A percentile compares a stretch with the other conserved stretches of the same genome.
Evolutionary conservation across 2,888 invertebrate genomes (phyloP).

Genomic region (Spodoptera picta): DNA sequence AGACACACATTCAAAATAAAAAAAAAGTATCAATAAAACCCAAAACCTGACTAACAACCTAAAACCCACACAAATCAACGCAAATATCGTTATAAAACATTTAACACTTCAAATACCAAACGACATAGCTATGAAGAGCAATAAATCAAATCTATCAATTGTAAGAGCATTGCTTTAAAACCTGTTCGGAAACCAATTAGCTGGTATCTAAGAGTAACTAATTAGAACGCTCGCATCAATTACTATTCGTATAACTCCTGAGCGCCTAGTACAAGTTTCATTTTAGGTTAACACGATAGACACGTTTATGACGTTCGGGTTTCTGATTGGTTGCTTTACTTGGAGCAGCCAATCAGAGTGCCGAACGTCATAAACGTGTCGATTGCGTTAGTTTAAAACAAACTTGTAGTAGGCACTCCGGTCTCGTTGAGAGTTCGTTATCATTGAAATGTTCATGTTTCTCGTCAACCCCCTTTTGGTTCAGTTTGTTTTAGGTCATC

Average conservation of each 20-base stretch:
- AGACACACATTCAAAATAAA: no score
- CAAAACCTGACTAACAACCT: constrained; percentile 7
- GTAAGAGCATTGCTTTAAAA: constrained; percentile 43
- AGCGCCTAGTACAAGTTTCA: no score
- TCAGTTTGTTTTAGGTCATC: constrained; percentile 29
- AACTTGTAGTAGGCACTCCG: neutral
- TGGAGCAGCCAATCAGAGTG: no score
- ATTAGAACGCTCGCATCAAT: constrained; percentile 59
- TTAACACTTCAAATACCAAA: constrained; percentile 41
- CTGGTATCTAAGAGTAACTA: constrained; percentile 60
- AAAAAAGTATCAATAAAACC: constrained; percentile 5
- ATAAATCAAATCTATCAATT: constrained; percentile 57
- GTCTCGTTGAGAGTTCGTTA: constrained; percentile 44
- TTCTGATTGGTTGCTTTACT: no score
- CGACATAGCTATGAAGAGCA: constrained; percentile 27
- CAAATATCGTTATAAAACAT: constrained; percentile 39
- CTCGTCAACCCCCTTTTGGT: constrained; percentile 15
- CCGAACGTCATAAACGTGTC: no score
- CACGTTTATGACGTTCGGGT: no score
- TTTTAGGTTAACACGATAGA: no score
- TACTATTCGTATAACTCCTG: constrained; percentile 54
- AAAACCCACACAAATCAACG: constrained; percentile 8
- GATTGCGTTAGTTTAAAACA: no score
- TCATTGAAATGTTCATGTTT: constrained; percentile 38
- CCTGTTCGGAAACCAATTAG: constrained; percentile 70